phyloP scores from a whole-genome alignment of 2,888 invertebrate species.

The Morpho achilles region DNA sequence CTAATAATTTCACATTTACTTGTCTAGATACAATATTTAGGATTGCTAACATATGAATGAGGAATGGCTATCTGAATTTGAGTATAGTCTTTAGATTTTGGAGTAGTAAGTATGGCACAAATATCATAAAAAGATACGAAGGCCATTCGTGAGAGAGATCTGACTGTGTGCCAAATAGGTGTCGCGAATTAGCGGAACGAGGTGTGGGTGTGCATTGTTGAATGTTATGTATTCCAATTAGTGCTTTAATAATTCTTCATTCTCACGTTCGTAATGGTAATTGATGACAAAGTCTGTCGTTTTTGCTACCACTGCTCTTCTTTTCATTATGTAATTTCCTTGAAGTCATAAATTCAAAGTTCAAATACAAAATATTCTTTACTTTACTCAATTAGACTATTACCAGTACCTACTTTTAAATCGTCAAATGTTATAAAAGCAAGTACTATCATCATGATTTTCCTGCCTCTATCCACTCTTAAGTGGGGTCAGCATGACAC shows the following conservation, averaged over 20 bases:
- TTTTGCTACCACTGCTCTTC: background rate
- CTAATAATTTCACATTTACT: background rate
- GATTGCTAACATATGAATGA: background rate
- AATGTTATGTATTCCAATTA: constrained; percentile 17
- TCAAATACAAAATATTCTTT: background rate
- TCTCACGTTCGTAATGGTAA: constrained; percentile 6
- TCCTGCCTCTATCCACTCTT: too few species aligned
- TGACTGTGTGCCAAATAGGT: constrained; percentile 36
- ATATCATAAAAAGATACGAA: background rate
- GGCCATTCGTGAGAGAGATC: constrained; percentile 1
- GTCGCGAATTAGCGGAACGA: constrained; percentile 35
- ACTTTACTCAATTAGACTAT: background rate
- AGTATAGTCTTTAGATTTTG: too few species aligned
- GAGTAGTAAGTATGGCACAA: too few species aligned
- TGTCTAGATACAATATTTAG: background rate
- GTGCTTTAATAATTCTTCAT: constrained; percentile 13
- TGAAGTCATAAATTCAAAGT: background rate
- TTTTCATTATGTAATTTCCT: background rate
- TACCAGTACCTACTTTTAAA: background rate
- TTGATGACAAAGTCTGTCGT: constrained; percentile 5
- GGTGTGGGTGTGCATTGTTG: constrained; percentile 32
- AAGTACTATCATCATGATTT: too few species aligned
- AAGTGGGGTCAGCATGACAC: too few species aligned
- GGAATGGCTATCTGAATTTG: background rate
- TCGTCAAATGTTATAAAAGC: too few species aligned